These are phyloP conservation scores for Andrena bicolor DNA, from an alignment of 2,888 invertebrate species.

Conservation along the genomic window DNA sequence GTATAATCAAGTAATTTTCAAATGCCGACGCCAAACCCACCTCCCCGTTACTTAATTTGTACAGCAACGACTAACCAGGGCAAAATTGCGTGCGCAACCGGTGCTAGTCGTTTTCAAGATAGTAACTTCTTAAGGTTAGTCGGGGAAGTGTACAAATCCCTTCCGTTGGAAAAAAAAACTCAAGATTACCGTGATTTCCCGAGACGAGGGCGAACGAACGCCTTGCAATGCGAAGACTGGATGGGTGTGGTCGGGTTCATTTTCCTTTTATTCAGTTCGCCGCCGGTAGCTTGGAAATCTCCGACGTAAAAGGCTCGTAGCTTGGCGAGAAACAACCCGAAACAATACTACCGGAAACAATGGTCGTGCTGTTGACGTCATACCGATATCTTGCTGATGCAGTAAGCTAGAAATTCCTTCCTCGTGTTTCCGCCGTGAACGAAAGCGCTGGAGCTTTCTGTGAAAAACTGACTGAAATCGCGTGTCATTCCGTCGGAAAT, in stretches of 20 bases:
- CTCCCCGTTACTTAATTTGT: background rate
- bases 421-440: constrained; percentile 21
- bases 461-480: background rate
- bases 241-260: constrained; percentile 69
- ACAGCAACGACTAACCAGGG: background rate
- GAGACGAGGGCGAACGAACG: constrained; percentile 63
- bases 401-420: constrained; percentile 34
- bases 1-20: background rate
- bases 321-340: constrained; percentile 66
- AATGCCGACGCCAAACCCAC: background rate
- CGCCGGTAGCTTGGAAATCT: constrained; percentile 57
- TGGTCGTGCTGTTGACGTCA: constrained; percentile 61
- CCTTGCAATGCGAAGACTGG: constrained; percentile 60
- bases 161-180: constrained; percentile 22
- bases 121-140: constrained; percentile 54
- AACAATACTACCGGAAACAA: constrained; percentile 72
- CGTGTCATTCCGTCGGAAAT: no score
- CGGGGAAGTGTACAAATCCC: constrained; percentile 26
- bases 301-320: constrained; percentile 63
- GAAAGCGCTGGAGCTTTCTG: background rate
- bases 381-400: constrained; percentile 53
- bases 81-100: background rate
- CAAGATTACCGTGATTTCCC: constrained; percentile 69
- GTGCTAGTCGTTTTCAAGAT: constrained; percentile 24
- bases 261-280: constrained; percentile 72